Evolutionary conservation across 2,113 vertebrate genomes (phyloP).

Genomic region (Entelurus aequoreus): DNA sequence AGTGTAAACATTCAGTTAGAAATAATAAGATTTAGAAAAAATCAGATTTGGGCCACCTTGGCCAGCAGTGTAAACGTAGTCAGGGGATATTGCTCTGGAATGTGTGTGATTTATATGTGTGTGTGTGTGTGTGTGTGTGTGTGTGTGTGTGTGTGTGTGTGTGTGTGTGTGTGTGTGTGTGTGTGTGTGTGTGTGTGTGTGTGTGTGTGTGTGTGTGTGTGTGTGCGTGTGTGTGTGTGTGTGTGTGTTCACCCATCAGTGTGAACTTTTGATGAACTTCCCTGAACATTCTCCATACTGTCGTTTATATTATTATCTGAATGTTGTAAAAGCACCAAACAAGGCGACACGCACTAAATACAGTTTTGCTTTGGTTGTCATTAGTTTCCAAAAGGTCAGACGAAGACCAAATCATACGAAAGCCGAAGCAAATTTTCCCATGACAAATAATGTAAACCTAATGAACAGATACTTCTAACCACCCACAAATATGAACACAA

Average conservation of each 20-base stretch:
- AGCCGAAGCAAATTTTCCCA: no score
- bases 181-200: constrained; percentile 17
- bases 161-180: constrained; percentile 16
- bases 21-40: no score
- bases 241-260: constrained; percentile 29
- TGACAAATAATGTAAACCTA: no score
- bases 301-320: background rate
- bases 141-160: constrained; percentile 17
- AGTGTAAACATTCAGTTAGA: no score
- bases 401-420: no score
- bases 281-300: constrained; percentile 13
- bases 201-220: constrained; percentile 16
- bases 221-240: constrained; percentile 1
- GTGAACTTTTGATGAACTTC: constrained; percentile 47
- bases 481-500: no score
- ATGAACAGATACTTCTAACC: no score
- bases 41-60: no score
- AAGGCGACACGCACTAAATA: no score
- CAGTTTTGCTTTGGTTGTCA: no score
- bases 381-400: no score
- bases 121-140: constrained; percentile 15
- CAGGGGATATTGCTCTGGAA: constrained; percentile 35
- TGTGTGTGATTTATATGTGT: constrained; percentile 25
- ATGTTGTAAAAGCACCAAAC: background rate
- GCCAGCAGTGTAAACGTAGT: background rate